Evolutionary conservation across 2,113 vertebrate species (phyloP).

Genomic region (Willisornis vidua): DNA sequence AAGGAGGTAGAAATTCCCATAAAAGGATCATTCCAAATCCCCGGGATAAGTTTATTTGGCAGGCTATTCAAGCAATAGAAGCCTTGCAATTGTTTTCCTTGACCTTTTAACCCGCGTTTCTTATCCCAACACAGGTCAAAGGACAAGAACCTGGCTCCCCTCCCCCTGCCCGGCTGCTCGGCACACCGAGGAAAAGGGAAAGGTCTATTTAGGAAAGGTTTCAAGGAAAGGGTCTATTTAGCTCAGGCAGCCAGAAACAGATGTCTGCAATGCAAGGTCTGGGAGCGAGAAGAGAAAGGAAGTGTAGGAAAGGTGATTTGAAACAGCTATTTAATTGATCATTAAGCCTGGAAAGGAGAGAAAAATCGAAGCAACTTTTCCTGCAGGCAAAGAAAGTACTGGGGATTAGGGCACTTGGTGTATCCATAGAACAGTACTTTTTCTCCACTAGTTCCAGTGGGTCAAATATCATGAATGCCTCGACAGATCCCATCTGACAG

Average conservation of each 20-base stretch:
- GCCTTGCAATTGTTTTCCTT: slow-evolving; percentile 33
- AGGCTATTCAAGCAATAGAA: background rate
- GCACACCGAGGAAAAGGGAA: background rate
- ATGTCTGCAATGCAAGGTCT: background rate
- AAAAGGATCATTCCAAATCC: slow-evolving; percentile 31
- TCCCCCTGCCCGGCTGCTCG: background rate
- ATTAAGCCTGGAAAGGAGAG: background rate
- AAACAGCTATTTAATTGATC: slow-evolving; percentile 12
- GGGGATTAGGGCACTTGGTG: background rate
- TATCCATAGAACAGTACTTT: background rate
- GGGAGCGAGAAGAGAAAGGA: background rate
- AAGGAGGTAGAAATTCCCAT: slow-evolving; percentile 13
- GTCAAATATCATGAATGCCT: background rate
- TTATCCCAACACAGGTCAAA: slow-evolving; percentile 9
- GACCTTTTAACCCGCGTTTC: slow-evolving; percentile 56
- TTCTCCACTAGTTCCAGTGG: background rate
- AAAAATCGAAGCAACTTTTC: background rate
- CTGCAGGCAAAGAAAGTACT: background rate
- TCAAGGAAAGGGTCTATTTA: background rate
- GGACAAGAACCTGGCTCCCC: background rate
- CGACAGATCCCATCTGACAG: background rate
- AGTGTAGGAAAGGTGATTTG: background rate
- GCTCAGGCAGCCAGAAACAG: background rate
- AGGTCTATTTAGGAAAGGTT: background rate
- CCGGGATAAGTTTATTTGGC: slow-evolving; percentile 27